Evolutionary conservation across 2,113 vertebrate genomes (phyloP).

Genomic region (Raja brachyura): DNA sequence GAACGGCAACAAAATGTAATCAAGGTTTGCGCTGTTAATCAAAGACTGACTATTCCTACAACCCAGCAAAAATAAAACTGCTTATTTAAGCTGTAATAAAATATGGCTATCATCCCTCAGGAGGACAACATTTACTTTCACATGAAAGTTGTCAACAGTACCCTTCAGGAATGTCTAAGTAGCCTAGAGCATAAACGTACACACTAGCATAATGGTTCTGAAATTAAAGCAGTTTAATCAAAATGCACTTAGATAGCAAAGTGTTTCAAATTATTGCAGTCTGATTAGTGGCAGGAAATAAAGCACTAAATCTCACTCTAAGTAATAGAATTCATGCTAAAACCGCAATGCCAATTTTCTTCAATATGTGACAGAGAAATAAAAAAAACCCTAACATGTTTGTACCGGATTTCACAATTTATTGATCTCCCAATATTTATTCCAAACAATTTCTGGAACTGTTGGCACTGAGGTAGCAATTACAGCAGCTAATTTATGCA

Average conservation of each 20-base stretch:
- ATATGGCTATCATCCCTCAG: neutral
- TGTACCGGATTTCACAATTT: no score
- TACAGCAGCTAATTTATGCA: no score
- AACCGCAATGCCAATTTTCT: neutral
- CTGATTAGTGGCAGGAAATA: neutral
- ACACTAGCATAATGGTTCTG: neutral
- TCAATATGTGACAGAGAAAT: neutral
- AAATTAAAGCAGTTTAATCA: neutral
- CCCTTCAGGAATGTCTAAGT: neutral
- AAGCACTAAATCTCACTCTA: neutral
- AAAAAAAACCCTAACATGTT: no score
- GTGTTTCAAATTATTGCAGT: neutral
- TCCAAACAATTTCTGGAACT: no score
- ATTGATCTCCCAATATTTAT: no score
- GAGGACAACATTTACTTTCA: neutral
- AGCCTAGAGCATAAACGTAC: neutral
- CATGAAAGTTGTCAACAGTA: neutral
- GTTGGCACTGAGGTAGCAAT: no score
- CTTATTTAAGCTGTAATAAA: slow-evolving; percentile 16
- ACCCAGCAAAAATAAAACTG: neutral
- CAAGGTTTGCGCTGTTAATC: neutral
- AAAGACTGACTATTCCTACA: neutral
- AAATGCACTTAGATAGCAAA: neutral
- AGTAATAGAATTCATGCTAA: neutral
- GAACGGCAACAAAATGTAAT: neutral